Conservation (phyloP, 2,113 vertebrate species). For the Fregata magnificens region DNA sequence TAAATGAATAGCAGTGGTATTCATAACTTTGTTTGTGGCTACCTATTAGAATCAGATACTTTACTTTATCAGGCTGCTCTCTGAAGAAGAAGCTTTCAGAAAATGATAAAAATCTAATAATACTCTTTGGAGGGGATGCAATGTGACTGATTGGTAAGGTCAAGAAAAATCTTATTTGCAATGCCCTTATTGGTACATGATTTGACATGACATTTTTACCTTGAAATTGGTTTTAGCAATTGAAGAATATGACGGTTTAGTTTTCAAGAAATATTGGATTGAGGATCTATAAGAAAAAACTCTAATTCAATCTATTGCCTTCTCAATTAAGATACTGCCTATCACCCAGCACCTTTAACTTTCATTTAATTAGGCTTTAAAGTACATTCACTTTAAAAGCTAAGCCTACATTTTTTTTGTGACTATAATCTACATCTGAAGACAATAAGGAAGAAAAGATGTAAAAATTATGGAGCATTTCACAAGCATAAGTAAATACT, state of each 20-base stretch:
- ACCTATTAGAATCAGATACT: slow-evolving; percentile 70
- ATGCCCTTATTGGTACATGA: slow-evolving; percentile 78
- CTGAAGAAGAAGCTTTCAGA: slow-evolving; percentile 72
- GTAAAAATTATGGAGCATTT: slow-evolving; percentile 22
- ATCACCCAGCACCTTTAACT: slow-evolving; percentile 61
- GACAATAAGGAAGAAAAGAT: neutral
- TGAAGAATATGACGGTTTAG: slow-evolving; percentile 75
- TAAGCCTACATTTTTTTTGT: neutral
- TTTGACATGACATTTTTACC: slow-evolving; percentile 82
- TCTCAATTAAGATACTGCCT: slow-evolving; percentile 67
- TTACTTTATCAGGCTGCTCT: slow-evolving; percentile 73
- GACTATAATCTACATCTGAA: slow-evolving; percentile 6
- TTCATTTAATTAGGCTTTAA: slow-evolving; percentile 65
- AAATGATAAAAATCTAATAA: slow-evolving; percentile 84
- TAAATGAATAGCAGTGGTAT: slow-evolving; percentile 76
- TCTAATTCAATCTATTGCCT: slow-evolving; percentile 76
- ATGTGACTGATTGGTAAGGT: slow-evolving; percentile 81
- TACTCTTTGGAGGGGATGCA: slow-evolving; percentile 73
- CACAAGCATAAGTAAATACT: slow-evolving; percentile 36
- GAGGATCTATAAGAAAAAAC: slow-evolving; percentile 70
- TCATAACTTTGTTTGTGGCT: slow-evolving; percentile 78
- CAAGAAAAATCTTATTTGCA: slow-evolving; percentile 80
- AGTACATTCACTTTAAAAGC: slow-evolving; percentile 28
- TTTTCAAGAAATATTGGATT: slow-evolving; percentile 79
- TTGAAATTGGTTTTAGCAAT: slow-evolving; percentile 79